These are phyloP conservation scores for Trogon surrucura DNA, from an alignment of 2,113 vertebrate species.

Conservation along the genomic window DNA sequence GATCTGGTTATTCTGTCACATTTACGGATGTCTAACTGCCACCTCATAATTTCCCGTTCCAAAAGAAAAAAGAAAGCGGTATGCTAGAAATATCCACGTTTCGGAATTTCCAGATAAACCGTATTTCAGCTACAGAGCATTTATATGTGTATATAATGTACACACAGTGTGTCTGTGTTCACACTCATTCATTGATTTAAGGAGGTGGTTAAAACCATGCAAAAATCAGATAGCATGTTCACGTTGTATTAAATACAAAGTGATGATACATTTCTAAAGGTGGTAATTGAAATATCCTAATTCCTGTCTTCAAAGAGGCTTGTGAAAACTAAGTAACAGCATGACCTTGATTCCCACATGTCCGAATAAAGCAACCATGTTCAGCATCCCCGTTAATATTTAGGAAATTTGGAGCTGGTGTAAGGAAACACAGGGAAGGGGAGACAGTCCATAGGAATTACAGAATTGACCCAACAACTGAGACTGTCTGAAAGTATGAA, in stretches of 20 bases:
- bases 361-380: not conserved
- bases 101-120: not conserved
- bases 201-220: not conserved
- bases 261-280: not conserved
- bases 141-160: fast-evolving
- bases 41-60: not conserved
- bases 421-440: not conserved
- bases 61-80: not conserved
- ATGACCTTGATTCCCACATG: not conserved
- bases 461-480: not conserved
- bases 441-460: not conserved
- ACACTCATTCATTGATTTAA: not conserved
- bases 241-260: not conserved
- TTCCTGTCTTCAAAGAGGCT: slow-evolving; percentile 26
- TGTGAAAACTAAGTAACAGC: not conserved
- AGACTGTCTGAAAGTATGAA: not conserved
- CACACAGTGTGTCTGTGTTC: too few relatives aligned
- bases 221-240: not conserved
- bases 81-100: not conserved
- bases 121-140: not conserved
- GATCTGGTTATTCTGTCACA: not conserved
- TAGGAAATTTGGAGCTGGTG: fast-evolving
- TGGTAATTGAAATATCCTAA: not conserved
- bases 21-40: not conserved
- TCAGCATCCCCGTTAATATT: not conserved